Evolutionary conservation across 2,888 invertebrate species (phyloP), one percentile per base, ranked within the genome.

Genomic region (Epistrophella euchroma): DNA sequence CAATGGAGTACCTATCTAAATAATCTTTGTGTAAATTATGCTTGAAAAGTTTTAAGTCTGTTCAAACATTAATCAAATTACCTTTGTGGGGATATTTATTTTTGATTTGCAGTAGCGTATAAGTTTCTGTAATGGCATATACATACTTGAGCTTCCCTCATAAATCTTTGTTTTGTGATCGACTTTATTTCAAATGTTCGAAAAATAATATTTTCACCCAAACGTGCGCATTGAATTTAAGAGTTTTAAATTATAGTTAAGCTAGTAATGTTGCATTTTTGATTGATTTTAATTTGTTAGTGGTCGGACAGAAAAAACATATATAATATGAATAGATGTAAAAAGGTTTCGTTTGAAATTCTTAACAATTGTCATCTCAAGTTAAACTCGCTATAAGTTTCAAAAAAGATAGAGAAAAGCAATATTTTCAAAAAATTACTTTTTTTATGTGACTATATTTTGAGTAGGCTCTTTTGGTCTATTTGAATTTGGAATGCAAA

Each of bases 181-280:
- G 62, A 40, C 35, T 40, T 40, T 60, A 19, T 47, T 72, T 25
- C 35, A 72, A 66, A 66, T 64, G 37, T 28, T 72, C n/a, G 9
- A 71, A 71, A 55, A 45, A 72, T 28, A 71, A 17, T 52, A 35
- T 55, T 64, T 32, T 71, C 64, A 77, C 77, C 71, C 81, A 77
- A n/a, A n/a, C 81, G 71, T 82, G 6, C 11, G 45, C 11, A 0
- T 13, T 28, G 17, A 43, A 6, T 28, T 17, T 5, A 45, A 28
- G n/a, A 25, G 22, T 9, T 40, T 74, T 22, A 60, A 75, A 62
- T 80, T 81, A 64, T 64, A 64, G 60, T 40, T 0, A 1, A 2
- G 37, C 4, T 3, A 17, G 9, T 37, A 37, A 22, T 4, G 37
- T 60, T 40, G 10, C 17, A 37, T 19, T 35, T 45, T 15, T n/a